phyloP scores from a whole-genome alignment of 2,797 vertebrate species.

The Delichon dasypus region DNA sequence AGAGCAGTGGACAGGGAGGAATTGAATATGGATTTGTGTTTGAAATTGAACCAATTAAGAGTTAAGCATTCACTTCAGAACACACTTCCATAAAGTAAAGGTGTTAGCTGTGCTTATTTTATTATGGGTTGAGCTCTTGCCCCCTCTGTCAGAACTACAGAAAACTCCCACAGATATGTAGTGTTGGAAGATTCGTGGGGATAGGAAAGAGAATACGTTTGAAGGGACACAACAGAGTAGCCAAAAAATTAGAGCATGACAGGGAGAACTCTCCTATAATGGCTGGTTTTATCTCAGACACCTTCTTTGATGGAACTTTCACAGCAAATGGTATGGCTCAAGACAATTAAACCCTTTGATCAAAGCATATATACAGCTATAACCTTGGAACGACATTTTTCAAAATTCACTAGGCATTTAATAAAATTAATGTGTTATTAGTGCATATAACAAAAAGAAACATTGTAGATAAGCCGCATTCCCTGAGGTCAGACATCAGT shows the following conservation, averaged over 20 bases:
- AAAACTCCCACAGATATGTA: background rate
- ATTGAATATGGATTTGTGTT: background rate
- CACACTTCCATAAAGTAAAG: background rate
- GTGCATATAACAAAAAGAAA: background rate
- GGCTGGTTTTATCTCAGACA: background rate
- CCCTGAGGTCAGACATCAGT: background rate
- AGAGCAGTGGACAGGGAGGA: background rate
- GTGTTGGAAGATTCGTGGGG: accelerated
- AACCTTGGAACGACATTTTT: background rate
- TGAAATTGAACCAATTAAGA: background rate
- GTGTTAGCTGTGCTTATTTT: background rate
- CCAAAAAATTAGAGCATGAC: background rate
- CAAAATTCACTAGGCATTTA: slow-evolving; percentile 5
- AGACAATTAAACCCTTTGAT: background rate
- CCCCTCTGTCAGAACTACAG: background rate
- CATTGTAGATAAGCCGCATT: background rate
- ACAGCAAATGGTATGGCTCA: background rate
- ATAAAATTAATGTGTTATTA: background rate
- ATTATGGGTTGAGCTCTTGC: background rate
- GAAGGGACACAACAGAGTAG: background rate
- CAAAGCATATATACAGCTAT: background rate
- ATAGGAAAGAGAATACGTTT: background rate
- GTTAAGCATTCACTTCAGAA: background rate
- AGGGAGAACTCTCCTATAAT: background rate
- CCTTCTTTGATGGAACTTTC: background rate